Conservation (phyloP, 2,888 invertebrate genomes). For the Drosophila hawaiiensis region DNA sequence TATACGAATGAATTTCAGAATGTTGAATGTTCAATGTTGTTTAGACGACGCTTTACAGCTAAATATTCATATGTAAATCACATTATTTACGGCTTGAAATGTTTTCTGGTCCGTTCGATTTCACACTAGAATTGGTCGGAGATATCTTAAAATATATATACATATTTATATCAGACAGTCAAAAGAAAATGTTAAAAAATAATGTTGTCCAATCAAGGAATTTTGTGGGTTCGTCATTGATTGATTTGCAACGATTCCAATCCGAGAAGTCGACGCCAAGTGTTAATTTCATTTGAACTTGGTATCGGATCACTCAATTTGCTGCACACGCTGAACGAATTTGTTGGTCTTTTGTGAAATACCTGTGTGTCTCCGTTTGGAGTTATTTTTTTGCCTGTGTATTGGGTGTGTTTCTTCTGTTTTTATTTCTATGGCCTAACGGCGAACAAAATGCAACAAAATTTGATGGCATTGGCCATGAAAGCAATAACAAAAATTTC, state of each 20-base stretch:
- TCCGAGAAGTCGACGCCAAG: slow-evolving; percentile 6
- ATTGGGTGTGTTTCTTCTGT: not conserved
- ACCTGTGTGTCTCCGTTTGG: slow-evolving; percentile 18
- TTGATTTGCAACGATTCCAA: slow-evolving; percentile 67
- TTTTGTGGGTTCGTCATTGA: slow-evolving; percentile 50
- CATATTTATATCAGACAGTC: not conserved
- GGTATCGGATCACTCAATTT: slow-evolving; percentile 72
- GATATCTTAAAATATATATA: not conserved
- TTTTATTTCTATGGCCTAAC: slow-evolving; percentile 9
- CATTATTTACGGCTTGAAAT: slow-evolving; percentile 51
- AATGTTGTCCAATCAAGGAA: slow-evolving; percentile 33
- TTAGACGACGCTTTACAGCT: slow-evolving; percentile 36
- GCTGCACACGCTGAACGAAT: slow-evolving; percentile 39
- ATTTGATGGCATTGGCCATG: slow-evolving; percentile 66
- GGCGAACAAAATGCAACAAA: slow-evolving; percentile 63
- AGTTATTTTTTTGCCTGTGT: slow-evolving; percentile 15
- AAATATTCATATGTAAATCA: slow-evolving; percentile 66
- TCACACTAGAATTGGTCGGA: slow-evolving; percentile 1
- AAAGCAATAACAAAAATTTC: slow-evolving; percentile 22
- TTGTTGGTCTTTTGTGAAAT: not conserved
- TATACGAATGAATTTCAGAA: slow-evolving; percentile 2
- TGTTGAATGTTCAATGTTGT: slow-evolving; percentile 3
- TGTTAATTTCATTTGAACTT: slow-evolving; percentile 47
- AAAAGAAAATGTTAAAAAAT: not conserved
- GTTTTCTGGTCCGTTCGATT: slow-evolving; percentile 22